Evolutionary conservation across 2,113 vertebrate species (phyloP).

Genomic region (Copsychus sechellarum): DNA sequence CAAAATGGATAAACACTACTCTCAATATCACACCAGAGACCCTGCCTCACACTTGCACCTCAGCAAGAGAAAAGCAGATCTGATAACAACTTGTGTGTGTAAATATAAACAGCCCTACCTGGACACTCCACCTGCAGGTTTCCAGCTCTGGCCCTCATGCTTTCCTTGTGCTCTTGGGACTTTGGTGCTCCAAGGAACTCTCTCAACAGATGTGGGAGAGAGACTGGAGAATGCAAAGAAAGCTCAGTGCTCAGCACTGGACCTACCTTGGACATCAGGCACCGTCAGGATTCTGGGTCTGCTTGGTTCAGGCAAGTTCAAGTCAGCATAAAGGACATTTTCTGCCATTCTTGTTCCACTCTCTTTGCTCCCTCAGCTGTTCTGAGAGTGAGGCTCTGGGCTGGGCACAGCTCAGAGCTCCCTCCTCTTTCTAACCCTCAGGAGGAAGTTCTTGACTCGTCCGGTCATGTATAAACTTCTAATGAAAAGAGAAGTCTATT

Average conservation of each 20-base stretch:
- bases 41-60: too few species aligned
- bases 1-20: too few species aligned
- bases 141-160: not conserved
- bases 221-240: not conserved
- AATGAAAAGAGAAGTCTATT: not conserved
- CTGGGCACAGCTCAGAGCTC: not conserved
- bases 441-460: not conserved
- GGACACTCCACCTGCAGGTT: not conserved
- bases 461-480: rapidly evolving
- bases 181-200: not conserved
- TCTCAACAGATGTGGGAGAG: too few species aligned
- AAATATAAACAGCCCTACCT: not conserved
- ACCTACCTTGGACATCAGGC: slow-evolving; percentile 6
- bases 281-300: not conserved
- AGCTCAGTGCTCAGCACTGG: not conserved
- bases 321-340: not conserved
- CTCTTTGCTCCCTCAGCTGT: not conserved
- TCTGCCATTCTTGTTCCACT: not conserved
- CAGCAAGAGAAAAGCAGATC: not conserved
- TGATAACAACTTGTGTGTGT: not conserved
- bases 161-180: rapidly evolving
- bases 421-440: not conserved
- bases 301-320: not conserved
- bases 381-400: not conserved
- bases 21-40: too few species aligned